These are phyloP conservation scores for Gonocerus acuteangulatus DNA, from an alignment of 2,888 invertebrate species.

Conservation along the genomic window DNA sequence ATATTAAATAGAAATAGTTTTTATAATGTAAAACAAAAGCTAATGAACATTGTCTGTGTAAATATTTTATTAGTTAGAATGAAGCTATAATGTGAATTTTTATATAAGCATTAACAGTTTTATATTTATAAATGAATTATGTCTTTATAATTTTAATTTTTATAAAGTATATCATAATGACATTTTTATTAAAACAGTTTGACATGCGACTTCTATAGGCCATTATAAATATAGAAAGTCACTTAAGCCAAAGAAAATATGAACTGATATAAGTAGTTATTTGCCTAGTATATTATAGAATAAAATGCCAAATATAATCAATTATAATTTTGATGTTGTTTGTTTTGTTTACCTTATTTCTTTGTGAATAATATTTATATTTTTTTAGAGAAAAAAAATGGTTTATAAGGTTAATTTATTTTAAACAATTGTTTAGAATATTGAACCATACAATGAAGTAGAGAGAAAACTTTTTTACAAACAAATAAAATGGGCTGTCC, in stretches of 20 bases:
- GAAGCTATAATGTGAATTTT: neutral
- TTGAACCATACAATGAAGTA: no score
- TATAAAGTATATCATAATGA: no score
- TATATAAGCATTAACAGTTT: neutral
- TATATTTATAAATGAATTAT: neutral
- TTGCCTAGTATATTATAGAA: neutral
- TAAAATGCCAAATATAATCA: neutral
- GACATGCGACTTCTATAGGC: no score
- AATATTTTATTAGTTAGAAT: neutral
- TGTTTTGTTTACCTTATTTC: neutral
- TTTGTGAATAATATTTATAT: no score
- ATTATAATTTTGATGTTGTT: neutral
- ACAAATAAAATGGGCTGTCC: no score
- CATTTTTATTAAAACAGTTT: neutral
- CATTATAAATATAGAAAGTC: neutral
- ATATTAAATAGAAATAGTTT: neutral
- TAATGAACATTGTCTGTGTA: neutral
- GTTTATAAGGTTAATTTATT: no score
- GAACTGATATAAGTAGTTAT: conserved; percentile 1
- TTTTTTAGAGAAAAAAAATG: no score
- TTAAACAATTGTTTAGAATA: no score
- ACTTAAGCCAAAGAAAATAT: neutral
- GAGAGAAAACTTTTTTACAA: no score
- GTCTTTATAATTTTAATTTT: no score
- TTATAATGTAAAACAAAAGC: neutral